These are phyloP conservation scores for Ornithoptera priamus DNA, from an alignment of 2,888 invertebrate species.

Conservation along the genomic window DNA sequence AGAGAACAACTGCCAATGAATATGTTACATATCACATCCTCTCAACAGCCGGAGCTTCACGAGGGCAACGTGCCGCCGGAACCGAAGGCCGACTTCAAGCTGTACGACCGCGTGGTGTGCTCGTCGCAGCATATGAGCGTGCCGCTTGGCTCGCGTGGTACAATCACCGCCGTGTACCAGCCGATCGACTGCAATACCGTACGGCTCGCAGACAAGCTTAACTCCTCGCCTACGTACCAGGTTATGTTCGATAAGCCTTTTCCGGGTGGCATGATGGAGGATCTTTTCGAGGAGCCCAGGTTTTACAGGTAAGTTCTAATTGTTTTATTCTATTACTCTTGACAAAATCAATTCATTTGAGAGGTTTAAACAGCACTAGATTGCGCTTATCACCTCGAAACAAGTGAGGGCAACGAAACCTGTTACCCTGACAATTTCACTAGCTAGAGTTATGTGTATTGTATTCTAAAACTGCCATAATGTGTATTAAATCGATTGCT, in stretches of 20 bases:
- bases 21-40: not conserved
- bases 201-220: conserved; percentile 72
- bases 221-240: conserved; percentile 84
- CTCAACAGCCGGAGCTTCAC: conserved; percentile 66
- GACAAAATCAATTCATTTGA: not conserved
- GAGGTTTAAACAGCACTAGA: too few species aligned
- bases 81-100: conserved; percentile 79
- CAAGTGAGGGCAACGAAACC: too few species aligned
- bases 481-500: too few species aligned
- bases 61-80: conserved; percentile 84
- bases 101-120: conserved; percentile 93
- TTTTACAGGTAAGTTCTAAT: conserved; percentile 57
- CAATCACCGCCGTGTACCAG: conserved; percentile 85
- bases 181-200: conserved; percentile 63
- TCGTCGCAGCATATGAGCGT: conserved; percentile 87
- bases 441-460: too few species aligned
- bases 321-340: not conserved
- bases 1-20: not conserved
- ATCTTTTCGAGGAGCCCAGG: conserved; percentile 54
- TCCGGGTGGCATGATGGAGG: conserved; percentile 78
- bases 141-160: conserved; percentile 91
- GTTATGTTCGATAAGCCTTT: conserved; percentile 90
- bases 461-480: too few species aligned
- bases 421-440: too few species aligned
- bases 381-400: too few species aligned